Conservation (phyloP, 2,888 invertebrate genomes). For the Limnephilus marmoratus region DNA sequence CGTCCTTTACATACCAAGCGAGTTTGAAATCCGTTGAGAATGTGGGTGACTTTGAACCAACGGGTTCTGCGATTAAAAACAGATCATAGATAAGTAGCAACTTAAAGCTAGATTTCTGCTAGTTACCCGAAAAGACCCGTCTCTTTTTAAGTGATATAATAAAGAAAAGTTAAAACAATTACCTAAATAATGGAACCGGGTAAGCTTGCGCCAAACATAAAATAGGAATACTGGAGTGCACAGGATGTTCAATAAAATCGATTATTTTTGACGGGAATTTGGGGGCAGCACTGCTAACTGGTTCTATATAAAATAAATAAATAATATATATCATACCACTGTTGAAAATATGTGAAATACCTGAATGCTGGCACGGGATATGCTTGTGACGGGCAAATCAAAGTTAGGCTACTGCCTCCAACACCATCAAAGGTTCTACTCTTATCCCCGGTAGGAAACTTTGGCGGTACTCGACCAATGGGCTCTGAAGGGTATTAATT, state of each 20-base stretch:
- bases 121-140: background rate
- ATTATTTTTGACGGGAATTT: constrained; percentile 80
- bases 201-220: constrained; percentile 82
- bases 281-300: constrained; percentile 83
- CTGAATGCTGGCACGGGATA: constrained; percentile 83
- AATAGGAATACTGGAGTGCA: constrained; percentile 73
- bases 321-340: background rate
- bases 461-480: constrained; percentile 82
- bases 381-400: constrained; percentile 87
- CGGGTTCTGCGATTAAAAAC: constrained; percentile 35
- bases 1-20: constrained; percentile 71
- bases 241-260: constrained; percentile 69
- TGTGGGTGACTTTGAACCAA: constrained; percentile 74
- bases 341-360: constrained; percentile 70
- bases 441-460: constrained; percentile 81
- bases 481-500: constrained; percentile 76
- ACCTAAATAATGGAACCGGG: constrained; percentile 84
- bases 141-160: background rate
- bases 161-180: constrained; percentile 66
- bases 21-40: constrained; percentile 73
- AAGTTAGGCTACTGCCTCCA: constrained; percentile 75
- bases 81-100: constrained; percentile 40
- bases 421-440: constrained; percentile 80
- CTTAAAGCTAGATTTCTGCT: constrained; percentile 3
- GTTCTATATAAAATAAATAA: constrained; percentile 75